A percentile compares a stretch with the other conserved stretches of the same genome.
Evolutionary conservation across 2,888 invertebrate genomes (phyloP).

Genomic region (Drosophila putrida): DNA sequence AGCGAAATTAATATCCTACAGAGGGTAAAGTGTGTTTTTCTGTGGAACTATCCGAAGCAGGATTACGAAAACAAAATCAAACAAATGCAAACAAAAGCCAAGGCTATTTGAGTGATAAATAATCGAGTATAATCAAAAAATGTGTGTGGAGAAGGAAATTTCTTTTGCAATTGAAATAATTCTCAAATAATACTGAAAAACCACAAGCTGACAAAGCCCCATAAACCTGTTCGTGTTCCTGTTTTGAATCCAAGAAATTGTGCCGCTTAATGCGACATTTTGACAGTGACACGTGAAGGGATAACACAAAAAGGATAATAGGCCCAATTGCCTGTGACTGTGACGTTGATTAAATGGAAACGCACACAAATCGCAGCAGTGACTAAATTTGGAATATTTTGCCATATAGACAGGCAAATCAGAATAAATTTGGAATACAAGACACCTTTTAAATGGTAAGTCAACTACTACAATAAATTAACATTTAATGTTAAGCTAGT

Average conservation of each 20-base stretch:
- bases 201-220: constrained; percentile 25
- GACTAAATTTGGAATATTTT: constrained; percentile 3
- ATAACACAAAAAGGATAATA: constrained; percentile 39
- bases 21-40: constrained; percentile 18
- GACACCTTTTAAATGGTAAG: constrained; percentile 30
- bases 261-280: constrained; percentile 42
- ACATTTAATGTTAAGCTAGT: constrained; percentile 7
- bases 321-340: constrained; percentile 40
- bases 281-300: constrained; percentile 54
- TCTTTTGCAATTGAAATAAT: constrained; percentile 36
- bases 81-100: constrained; percentile 36
- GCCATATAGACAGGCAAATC: constrained; percentile 8
- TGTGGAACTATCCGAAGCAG: constrained; percentile 34
- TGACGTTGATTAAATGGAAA: constrained; percentile 42
- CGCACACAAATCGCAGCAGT: constrained; percentile 1
- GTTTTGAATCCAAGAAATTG: constrained; percentile 23
- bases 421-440: constrained; percentile 35
- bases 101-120: constrained; percentile 53
- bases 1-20: constrained; percentile 48
- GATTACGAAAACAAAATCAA: constrained; percentile 23
- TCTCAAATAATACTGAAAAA: constrained; percentile 4
- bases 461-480: constrained; percentile 6
- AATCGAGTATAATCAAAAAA: constrained; percentile 29
- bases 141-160: constrained; percentile 30
- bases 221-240: constrained; percentile 27